A percentile compares a stretch with the other conserved stretches of the same genome.
Conservation (phyloP, 37 sponge, comb jelly and placozoan species). For the Hormiphora californensis region DNA sequence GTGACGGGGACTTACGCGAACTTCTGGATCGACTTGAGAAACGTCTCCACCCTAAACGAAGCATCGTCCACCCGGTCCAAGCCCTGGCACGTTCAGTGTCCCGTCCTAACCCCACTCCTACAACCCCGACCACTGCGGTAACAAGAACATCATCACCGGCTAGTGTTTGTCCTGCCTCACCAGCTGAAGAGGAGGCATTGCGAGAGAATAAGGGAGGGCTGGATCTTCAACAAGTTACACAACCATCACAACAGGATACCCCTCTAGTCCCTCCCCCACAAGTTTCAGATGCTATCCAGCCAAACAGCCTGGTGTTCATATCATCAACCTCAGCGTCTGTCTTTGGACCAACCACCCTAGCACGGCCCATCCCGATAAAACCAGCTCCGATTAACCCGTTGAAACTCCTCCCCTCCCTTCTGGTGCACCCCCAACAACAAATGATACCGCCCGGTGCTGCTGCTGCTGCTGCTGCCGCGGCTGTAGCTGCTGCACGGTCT, state of each 20-base stretch:
- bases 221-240: not conserved
- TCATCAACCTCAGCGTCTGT: not conserved
- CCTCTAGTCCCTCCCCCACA: slow-evolving; percentile 9
- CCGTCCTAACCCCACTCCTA: not conserved
- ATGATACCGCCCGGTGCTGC: not conserved
- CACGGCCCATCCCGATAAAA: slow-evolving; percentile 22
- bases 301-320: too few relatives aligned
- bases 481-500: not conserved
- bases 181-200: not conserved
- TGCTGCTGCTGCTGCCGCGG: not conserved
- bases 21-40: not conserved
- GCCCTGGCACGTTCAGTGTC: not conserved
- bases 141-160: too few relatives aligned
- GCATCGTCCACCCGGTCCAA: slow-evolving; percentile 28
- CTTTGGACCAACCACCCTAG: not conserved
- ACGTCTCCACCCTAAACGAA: not conserved
- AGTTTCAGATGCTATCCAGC: too few relatives aligned
- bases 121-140: too few relatives aligned
- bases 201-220: slow-evolving; percentile 10
- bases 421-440: slow-evolving; percentile 4
- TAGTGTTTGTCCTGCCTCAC: not conserved
- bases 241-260: not conserved
- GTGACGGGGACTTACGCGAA: not conserved
- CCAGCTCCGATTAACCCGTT: not conserved
- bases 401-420: not conserved